Percentiles rank a stretch among this genome's conserved stretches.
phyloP scores from a whole-genome alignment of 2,113 vertebrate species.

The Grallaria varia region DNA sequence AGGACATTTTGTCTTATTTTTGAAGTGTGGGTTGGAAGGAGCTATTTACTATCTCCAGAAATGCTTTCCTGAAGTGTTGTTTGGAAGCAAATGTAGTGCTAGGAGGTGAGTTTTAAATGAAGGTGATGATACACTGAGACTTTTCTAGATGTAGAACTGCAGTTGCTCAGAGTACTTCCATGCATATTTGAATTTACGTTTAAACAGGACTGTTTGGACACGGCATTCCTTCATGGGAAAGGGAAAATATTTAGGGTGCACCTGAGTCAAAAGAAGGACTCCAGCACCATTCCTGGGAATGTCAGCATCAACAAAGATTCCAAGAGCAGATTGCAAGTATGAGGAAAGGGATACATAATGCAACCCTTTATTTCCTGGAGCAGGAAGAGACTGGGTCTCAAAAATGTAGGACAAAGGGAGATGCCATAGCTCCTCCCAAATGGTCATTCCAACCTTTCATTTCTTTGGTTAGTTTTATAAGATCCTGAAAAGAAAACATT shows the following conservation, averaged over 20 bases:
- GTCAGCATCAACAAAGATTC: not conserved
- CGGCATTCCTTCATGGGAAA: not conserved
- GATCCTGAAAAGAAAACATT: not conserved
- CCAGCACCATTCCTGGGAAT: not conserved
- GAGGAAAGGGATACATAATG: not conserved
- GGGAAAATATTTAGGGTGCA: not conserved
- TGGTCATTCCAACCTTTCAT: not conserved
- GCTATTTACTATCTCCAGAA: not conserved
- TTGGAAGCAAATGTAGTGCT: not conserved
- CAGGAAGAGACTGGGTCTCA: not conserved
- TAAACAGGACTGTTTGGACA: not conserved
- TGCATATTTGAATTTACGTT: not conserved
- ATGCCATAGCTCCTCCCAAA: not conserved
- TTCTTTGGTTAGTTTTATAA: not conserved
- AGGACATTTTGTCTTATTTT: not conserved
- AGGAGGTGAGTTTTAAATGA: not conserved
- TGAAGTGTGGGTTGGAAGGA: not conserved
- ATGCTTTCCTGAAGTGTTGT: not conserved
- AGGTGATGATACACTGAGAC: not conserved
- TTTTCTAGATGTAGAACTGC: not conserved
- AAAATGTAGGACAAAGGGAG: not conserved
- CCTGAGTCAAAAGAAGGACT: not conserved
- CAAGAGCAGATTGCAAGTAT: not conserved
- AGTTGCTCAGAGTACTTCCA: not conserved
- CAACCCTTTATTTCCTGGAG: not conserved